A percentile compares a stretch with the other conserved stretches of the same genome.
Evolutionary conservation across 2,888 invertebrate species (phyloP).

Genomic region (Ectemnius continuus): DNA sequence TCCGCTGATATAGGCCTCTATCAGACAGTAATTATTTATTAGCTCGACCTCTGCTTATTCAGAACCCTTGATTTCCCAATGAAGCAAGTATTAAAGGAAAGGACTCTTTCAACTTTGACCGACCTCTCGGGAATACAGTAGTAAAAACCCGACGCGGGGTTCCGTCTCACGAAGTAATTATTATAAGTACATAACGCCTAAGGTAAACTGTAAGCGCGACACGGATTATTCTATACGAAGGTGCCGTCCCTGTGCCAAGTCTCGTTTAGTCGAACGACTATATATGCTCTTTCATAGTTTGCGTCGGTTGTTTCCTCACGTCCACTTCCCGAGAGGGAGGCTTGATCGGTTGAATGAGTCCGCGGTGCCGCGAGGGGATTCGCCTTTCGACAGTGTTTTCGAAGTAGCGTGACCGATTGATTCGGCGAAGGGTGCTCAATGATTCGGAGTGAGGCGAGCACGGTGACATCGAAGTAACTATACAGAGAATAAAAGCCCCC

Average conservation of each 20-base stretch:
- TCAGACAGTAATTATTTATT: no score
- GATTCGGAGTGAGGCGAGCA: slow-evolving; percentile 14
- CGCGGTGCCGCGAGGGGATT: background rate
- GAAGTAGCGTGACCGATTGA: background rate
- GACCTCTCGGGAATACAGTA: slow-evolving; percentile 24
- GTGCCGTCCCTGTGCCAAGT: slow-evolving; percentile 55
- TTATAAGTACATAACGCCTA: slow-evolving; percentile 34
- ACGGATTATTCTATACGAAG: slow-evolving; percentile 47
- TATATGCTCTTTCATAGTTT: slow-evolving; percentile 37
- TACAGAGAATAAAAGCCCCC: background rate
- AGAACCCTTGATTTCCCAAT: slow-evolving; percentile 20
- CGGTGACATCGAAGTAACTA: background rate
- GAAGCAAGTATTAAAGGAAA: slow-evolving; percentile 13
- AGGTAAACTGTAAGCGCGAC: slow-evolving; percentile 41
- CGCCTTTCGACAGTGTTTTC: background rate
- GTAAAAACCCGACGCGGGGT: slow-evolving; percentile 39
- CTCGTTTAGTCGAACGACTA: slow-evolving; percentile 45
- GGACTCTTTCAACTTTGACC: slow-evolving; percentile 23
- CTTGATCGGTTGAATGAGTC: background rate
- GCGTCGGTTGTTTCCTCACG: slow-evolving; percentile 34
- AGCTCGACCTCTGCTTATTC: slow-evolving; percentile 1
- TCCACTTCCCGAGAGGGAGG: background rate
- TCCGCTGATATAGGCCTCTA: no score
- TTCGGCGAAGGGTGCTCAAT: slow-evolving; percentile 27
- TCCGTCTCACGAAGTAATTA: slow-evolving; percentile 48